Percentiles rank a stretch among this genome's conserved stretches.
Conservation (phyloP, 35 echinoderm and acorn worm genomes). For the Stichopus chloronotus region DNA sequence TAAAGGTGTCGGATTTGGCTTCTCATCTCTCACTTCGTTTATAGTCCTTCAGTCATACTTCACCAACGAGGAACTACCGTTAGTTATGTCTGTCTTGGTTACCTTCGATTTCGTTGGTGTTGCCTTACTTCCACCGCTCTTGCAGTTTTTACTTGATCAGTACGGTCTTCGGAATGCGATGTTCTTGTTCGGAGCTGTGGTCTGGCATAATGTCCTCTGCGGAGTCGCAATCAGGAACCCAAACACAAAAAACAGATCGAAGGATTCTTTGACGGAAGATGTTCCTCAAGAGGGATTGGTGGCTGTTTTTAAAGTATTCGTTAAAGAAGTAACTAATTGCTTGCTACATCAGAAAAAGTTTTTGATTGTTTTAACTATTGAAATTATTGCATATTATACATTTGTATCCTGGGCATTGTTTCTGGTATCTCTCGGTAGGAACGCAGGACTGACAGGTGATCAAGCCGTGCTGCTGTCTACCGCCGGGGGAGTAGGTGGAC, state of each 20-base stretch:
- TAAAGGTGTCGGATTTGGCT: background rate
- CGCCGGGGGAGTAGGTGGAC: background rate
- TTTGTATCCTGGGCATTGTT: background rate
- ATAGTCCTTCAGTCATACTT: background rate
- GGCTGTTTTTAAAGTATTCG: background rate
- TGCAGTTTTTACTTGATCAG: background rate
- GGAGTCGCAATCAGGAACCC: background rate
- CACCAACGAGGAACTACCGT: background rate
- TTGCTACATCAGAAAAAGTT: background rate
- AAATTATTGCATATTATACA: background rate
- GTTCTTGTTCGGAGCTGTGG: background rate
- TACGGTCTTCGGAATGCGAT: background rate
- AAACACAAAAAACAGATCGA: background rate
- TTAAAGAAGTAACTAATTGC: background rate
- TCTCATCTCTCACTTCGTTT: background rate
- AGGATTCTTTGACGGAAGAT: background rate
- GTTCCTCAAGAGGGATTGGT: background rate
- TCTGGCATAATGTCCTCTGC: background rate
- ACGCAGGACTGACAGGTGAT: background rate
- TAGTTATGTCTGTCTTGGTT: background rate
- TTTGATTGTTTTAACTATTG: background rate
- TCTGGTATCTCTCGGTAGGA: background rate
- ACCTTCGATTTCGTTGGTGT: constrained; percentile 2
- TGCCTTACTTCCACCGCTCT: background rate
- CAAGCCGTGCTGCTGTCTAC: background rate